A percentile compares a stretch with the other conserved stretches of the same genome.
phyloP scores from a whole-genome alignment of 2,113 vertebrate genomes.

The Pogona vitticeps region DNA sequence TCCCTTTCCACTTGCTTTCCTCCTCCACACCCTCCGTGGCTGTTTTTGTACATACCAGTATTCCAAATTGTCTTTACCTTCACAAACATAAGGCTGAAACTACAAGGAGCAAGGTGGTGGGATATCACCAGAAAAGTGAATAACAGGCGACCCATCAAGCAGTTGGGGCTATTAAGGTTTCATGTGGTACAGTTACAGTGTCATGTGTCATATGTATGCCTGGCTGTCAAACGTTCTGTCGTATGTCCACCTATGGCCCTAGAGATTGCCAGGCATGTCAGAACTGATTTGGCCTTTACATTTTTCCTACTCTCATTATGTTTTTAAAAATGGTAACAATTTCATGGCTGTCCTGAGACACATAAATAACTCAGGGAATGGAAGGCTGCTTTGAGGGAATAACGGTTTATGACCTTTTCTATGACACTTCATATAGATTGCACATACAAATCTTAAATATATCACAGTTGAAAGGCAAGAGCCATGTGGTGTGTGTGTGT shows the following conservation, averaged over 20 bases:
- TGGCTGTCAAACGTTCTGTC: not conserved
- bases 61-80: not conserved
- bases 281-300: not conserved
- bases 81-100: not conserved
- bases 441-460: slow-evolving; percentile 23
- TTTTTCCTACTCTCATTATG: not conserved
- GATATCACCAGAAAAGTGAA: not conserved
- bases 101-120: not conserved
- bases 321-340: not conserved
- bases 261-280: not conserved
- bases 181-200: not conserved
- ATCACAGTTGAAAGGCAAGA: slow-evolving; percentile 16
- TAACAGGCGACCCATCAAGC: not conserved
- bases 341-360: slow-evolving; percentile 21
- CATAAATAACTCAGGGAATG: slow-evolving; percentile 25
- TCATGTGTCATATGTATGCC: not conserved
- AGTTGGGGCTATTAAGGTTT: no score
- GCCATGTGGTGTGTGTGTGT: not conserved
- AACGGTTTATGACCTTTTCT: slow-evolving; percentile 39
- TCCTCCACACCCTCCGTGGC: not conserved
- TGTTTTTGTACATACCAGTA: not conserved
- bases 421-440: slow-evolving; percentile 35
- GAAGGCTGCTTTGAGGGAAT: not conserved
- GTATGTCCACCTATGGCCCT: not conserved
- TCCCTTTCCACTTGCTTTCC: not conserved